Percentiles rank a stretch among this genome's conserved stretches.
Evolutionary conservation across 2,797 vertebrate species (phyloP).

Genomic region (Coregonus sp.): DNA sequence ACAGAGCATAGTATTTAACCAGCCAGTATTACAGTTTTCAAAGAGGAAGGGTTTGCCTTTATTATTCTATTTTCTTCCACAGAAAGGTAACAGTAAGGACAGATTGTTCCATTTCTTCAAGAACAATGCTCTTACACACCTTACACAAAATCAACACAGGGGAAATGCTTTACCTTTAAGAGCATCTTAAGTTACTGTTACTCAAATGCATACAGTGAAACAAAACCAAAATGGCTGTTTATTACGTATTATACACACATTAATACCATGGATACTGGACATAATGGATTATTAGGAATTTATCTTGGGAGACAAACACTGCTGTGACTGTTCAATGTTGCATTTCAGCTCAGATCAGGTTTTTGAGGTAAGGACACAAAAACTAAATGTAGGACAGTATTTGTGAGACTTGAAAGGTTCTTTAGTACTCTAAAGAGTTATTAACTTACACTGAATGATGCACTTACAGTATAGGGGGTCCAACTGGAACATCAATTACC

Average conservation of each 20-base stretch:
- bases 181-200: slow-evolving; percentile 29
- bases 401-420: slow-evolving; percentile 25
- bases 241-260: slow-evolving; percentile 33
- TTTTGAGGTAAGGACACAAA: slow-evolving; percentile 49
- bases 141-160: slow-evolving; percentile 44
- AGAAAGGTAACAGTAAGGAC: slow-evolving; percentile 51
- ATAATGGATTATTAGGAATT: not conserved
- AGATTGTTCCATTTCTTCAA: slow-evolving; percentile 43
- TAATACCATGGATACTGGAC: slow-evolving; percentile 17
- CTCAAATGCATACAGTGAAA: slow-evolving; percentile 44
- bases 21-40: slow-evolving; percentile 22
- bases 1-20: slow-evolving; percentile 56
- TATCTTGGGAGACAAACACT: slow-evolving; percentile 26
- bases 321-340: slow-evolving; percentile 22
- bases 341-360: slow-evolving; percentile 24
- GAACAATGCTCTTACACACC: slow-evolving; percentile 53
- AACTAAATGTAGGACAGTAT: slow-evolving; percentile 29
- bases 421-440: slow-evolving; percentile 1
- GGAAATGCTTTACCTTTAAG: slow-evolving; percentile 34
- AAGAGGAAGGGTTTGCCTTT: not conserved
- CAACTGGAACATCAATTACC: slow-evolving; percentile 3
- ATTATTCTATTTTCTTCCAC: slow-evolving; percentile 2
- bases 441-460: slow-evolving; percentile 3
- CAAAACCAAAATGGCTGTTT: slow-evolving; percentile 39
- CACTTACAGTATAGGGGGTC: slow-evolving; percentile 17